Conservation (phyloP, 2,113 vertebrate species). For the Callospermophilus lateralis region DNA sequence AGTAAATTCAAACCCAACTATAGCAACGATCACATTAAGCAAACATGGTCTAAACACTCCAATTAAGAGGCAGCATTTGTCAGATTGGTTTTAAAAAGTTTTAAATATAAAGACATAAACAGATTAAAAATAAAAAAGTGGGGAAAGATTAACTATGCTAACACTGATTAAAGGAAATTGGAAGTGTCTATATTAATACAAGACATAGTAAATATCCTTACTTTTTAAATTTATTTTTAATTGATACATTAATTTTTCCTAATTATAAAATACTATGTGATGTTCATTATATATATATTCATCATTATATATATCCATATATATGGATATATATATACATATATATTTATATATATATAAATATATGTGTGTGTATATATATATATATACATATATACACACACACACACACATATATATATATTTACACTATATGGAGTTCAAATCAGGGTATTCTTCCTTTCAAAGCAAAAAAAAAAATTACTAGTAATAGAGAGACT, state of each 20-base stretch:
- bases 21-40: constrained; percentile 21
- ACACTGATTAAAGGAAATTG: background rate
- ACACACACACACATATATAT: no score
- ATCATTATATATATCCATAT: no score
- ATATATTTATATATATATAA: no score
- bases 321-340: no score
- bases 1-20: background rate
- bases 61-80: background rate
- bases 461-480: constrained; percentile 15
- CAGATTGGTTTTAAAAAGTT: background rate
- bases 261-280: background rate
- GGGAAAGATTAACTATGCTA: background rate
- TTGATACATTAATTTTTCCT: background rate
- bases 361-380: background rate
- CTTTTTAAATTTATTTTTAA: background rate
- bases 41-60: background rate
- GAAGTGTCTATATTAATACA: background rate
- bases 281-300: background rate
- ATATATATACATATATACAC: no score
- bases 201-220: background rate
- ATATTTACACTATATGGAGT: background rate
- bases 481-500: background rate
- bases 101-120: background rate
- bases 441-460: background rate
- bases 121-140: background rate